These are phyloP conservation scores for Sprattus sprattus DNA, from an alignment of 2,113 vertebrate genomes.

Conservation along the genomic window DNA sequence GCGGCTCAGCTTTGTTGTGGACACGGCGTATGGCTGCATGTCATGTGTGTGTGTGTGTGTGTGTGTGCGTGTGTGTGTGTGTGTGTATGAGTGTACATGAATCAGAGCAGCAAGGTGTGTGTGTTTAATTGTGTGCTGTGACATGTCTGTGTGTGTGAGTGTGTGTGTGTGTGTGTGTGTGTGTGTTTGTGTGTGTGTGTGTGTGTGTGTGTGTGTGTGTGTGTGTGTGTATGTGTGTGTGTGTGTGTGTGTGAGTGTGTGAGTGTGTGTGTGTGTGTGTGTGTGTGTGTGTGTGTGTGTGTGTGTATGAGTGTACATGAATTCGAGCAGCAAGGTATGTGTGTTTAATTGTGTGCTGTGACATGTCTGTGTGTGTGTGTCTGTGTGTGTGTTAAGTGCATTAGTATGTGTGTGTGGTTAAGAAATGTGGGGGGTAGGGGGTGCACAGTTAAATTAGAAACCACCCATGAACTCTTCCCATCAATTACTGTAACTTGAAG, in stretches of 20 bases:
- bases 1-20: neutral
- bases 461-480: conserved; percentile 37
- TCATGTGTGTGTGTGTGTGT: neutral
- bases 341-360: neutral
- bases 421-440: conserved; percentile 24
- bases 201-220: neutral
- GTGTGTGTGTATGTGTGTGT: neutral
- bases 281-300: neutral
- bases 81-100: neutral
- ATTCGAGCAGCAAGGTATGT: neutral
- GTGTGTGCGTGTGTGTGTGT: neutral
- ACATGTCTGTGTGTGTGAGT: conserved; percentile 3
- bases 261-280: neutral
- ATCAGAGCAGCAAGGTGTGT: neutral
- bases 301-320: neutral
- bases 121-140: neutral
- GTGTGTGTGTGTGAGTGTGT: neutral
- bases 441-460: conserved; percentile 42
- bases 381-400: neutral
- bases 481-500: conserved; percentile 46
- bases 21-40: neutral
- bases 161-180: conserved; percentile 1
- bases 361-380: conserved; percentile 14
- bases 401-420: neutral
- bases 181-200: conserved; percentile 18